Evolutionary conservation across 2,113 vertebrate genomes (phyloP), one percentile per base, ranked within the genome.

Genomic region (Salvelinus sp.): DNA sequence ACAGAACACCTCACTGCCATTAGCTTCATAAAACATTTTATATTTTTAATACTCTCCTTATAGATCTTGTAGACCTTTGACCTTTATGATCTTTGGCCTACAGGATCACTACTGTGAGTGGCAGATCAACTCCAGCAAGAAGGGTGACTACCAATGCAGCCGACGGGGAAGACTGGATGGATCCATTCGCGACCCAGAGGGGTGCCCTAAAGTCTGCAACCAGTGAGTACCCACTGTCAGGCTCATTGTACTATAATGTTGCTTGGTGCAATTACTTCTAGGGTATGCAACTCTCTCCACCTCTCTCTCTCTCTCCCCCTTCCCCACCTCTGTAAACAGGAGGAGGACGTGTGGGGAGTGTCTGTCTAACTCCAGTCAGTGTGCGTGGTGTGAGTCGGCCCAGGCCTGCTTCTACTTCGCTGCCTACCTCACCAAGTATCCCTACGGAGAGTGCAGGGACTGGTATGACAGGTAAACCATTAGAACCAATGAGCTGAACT

Each of bases 311-410:
- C 25, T 10, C 6, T 75, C 5, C 64, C 77, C 5, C 38, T 27
- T 33, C 30, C 5, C 23, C 28, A 25, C 28, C 22, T 73, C 5
- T 6, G 1, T 72, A 2, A n/a, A 6, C 77, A 97, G 96, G 90
- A 95, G 95, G 22, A 93, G 81, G 83, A 94, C 95, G 0, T 97
- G 96, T 72, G 90, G 89, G 0, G 95, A 96, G 73, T 97, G 96
- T 80, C 91, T 97, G 63, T 96, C 95, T 67, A 96, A 97, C 90
- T 96, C 96, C 14, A 97, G 96, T 91, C 95, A 97, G 91, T 97
- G 96, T 14, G 96, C 96, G 10, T 97, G 96, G 96, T 97, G 96
- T 85, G 95, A 96, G 88, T 97, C 96, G 1, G 96, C 96, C 9
- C 94, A 92, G 79, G 93, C 94, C 83, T 97, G 96, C 86, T 97